phyloP scores from a whole-genome alignment of 2,888 invertebrate genomes.

The Oscheius sp. region DNA sequence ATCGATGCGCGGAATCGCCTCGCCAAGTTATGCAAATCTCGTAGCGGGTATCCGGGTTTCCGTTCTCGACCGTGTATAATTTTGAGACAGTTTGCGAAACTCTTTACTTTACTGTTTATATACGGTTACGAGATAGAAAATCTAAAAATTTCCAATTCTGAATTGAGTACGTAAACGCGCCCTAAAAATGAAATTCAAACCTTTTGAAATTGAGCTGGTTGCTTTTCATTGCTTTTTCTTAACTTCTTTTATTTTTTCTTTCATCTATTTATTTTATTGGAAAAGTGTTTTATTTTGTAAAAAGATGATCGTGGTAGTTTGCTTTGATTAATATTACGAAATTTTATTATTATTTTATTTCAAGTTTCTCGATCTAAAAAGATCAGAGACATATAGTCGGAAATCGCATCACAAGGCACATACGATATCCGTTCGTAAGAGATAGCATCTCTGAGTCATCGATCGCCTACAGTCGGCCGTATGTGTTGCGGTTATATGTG shows the following conservation, averaged over 20 bases:
- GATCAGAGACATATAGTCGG: neutral
- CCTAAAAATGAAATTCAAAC: neutral
- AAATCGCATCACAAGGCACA: neutral
- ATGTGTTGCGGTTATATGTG: slow-evolving; percentile 4
- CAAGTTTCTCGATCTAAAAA: too few relatives aligned
- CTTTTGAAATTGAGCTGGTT: neutral
- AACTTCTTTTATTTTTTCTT: neutral
- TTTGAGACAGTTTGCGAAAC: neutral
- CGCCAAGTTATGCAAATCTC: slow-evolving; percentile 28
- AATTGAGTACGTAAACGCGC: too few relatives aligned
- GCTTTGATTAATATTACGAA: too few relatives aligned
- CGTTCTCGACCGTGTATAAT: neutral
- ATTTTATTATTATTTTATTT: too few relatives aligned
- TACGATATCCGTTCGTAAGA: slow-evolving; percentile 2
- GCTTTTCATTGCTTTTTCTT: neutral
- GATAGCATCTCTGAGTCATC: slow-evolving; percentile 29
- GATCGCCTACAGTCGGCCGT: slow-evolving; percentile 2
- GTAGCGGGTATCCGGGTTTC: slow-evolving; percentile 9
- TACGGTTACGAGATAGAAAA: too few relatives aligned
- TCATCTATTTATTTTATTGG: neutral
- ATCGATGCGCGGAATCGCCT: slow-evolving; percentile 24
- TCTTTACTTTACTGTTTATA: neutral
- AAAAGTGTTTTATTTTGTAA: neutral
- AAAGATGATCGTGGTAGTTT: neutral
- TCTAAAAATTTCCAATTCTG: too few relatives aligned